Base-by-base conservation (phyloP, 2,797 vertebrate species). In the Loriculus beryllinus region DNA sequence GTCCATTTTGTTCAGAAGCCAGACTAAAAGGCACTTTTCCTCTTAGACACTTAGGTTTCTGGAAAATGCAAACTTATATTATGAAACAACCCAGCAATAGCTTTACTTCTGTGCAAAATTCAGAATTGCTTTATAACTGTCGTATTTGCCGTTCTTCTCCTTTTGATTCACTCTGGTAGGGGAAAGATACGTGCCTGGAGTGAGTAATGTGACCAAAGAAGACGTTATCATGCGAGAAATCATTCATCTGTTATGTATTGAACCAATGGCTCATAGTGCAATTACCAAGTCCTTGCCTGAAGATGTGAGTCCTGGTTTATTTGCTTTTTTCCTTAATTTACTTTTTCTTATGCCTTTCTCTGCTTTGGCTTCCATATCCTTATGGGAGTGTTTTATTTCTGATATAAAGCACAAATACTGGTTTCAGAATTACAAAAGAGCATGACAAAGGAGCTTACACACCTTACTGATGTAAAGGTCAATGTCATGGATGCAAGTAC, bases 211-310 rank as follows among this genome's bases (percentile, higher is more conserved):
- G 93, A 99, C 98, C 93, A 99, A 98, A 97, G 99, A 99, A 93
- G 99, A 99, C 7, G 98, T 99, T 96, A 98, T 97, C 7, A 99
- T 99, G 98, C 98, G 99, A 96, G 99, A 99, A 97, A 99, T 99
- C 57, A 97, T 99, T 94, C 99, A 99, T 92, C 97, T 99, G 72
- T 98, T 99, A 65, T 99, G 99, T 95, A 99, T 99, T 95, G 99
- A 99, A 95, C 99, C 99, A 78, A 99, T 99, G 99, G 99, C 99
- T 96, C 99, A 99, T 78, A 99, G 99, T 96, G 98, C 98, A 74
- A 98, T 99, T 97, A 98, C 98, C 86, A 99, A 99, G 97, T 98
- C 98, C 89, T 98, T 99, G 83, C 99, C 99, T 40, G 99, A 99
- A 94, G 99, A 99, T 11, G 99, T 99, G 97, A 98, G 98, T 97